Evolutionary conservation across 2,113 vertebrate species (phyloP).

Genomic region (Scartelaos histophorus): DNA sequence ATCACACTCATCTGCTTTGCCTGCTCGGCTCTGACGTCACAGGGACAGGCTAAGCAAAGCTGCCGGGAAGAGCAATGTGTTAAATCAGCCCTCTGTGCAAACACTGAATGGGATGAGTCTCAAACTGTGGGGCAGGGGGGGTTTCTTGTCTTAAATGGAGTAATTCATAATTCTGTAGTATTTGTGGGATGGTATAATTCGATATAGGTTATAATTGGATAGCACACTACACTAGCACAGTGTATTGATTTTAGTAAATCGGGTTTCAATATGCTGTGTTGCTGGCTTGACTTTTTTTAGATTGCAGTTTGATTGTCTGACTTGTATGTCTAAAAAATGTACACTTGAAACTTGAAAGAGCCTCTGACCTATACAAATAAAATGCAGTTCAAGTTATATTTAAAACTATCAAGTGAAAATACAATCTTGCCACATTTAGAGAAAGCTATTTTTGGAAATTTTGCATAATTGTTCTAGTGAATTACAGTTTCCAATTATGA

Average conservation of each 20-base stretch:
- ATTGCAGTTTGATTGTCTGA: background rate
- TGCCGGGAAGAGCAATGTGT: conserved; percentile 43
- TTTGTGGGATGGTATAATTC: too few species aligned
- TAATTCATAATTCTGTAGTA: too few species aligned
- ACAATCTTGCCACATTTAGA: conserved; percentile 38
- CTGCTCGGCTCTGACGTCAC: conserved; percentile 54
- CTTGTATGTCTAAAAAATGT: background rate
- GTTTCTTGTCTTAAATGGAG: background rate
- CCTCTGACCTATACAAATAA: conserved; percentile 16
- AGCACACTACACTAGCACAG: too few species aligned
- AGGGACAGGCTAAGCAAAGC: conserved; percentile 51
- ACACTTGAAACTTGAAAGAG: background rate
- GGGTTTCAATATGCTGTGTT: too few species aligned
- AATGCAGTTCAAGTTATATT: conserved; percentile 35
- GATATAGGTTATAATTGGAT: too few species aligned
- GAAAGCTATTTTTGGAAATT: too few species aligned
- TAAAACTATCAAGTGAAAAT: conserved; percentile 22
- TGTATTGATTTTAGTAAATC: too few species aligned
- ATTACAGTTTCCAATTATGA: too few species aligned
- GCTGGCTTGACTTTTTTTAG: background rate
- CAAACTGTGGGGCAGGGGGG: background rate
- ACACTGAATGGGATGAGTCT: conserved; percentile 10
- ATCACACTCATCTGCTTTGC: conserved; percentile 51
- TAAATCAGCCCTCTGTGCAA: conserved; percentile 13
- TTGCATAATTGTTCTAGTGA: too few species aligned